A percentile compares a stretch with the other conserved stretches of the same genome.
These are phyloP conservation scores for Hippoglossus stenolepis DNA, from an alignment of 2,113 vertebrate genomes.

Conservation along the genomic window DNA sequence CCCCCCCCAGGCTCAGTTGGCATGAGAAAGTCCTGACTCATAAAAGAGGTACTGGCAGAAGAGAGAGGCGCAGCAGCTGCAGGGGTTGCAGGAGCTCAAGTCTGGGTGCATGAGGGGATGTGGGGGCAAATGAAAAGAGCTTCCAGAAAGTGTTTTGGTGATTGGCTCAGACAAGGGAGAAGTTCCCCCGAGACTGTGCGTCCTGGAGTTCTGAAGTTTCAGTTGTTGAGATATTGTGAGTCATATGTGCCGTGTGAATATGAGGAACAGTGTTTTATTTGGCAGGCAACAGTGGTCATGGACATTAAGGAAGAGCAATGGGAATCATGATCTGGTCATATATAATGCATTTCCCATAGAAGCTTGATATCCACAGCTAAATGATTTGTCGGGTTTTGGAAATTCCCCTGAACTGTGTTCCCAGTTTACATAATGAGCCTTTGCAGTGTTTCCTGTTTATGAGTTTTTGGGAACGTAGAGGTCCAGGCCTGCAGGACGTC, in stretches of 20 bases:
- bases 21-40: conserved; percentile 50
- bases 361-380: background rate
- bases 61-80: conserved; percentile 33
- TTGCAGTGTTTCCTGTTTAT: conserved; percentile 10
- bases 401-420: conserved; percentile 1
- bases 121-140: conserved; percentile 3
- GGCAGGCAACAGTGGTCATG: background rate
- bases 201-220: background rate
- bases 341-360: background rate
- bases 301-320: background rate
- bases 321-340: background rate
- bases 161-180: background rate
- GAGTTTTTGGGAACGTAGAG: background rate
- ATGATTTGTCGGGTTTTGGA: background rate
- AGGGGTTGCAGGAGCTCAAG: conserved; percentile 22
- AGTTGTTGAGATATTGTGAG: background rate
- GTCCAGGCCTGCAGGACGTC: conserved; percentile 3
- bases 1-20: conserved; percentile 31
- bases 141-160: background rate
- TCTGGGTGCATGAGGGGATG: conserved; percentile 19
- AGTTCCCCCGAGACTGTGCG: background rate
- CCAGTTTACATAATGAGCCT: background rate
- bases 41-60: conserved; percentile 36
- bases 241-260: background rate
- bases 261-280: background rate